Base-by-base conservation (phyloP, 2,113 vertebrate species). In the Lepus timidus region DNA sequence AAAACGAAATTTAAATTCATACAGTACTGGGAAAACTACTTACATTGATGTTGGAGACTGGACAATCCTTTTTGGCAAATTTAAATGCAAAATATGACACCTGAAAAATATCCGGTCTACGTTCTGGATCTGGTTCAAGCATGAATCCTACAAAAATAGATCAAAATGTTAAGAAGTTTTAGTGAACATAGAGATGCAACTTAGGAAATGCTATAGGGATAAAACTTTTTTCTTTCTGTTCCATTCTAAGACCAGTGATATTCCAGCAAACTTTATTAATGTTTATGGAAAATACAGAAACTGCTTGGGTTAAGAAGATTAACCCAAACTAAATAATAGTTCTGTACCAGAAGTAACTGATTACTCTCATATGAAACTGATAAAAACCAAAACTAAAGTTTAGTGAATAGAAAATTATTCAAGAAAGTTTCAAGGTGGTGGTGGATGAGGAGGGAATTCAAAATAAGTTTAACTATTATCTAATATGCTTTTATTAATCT, bases 41-140 rank as follows among this genome's bases (percentile, higher is more conserved):
- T 98, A 99, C 99, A 98, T 98, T 99, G 90, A 99, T 99, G 96
- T 99, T 99, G 97, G 99, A 99, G 97, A 99, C 98, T 0, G 99
- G 99, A 93, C 99, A 99, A 55, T 99, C 99, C 97, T 98, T 99
- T 98, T 99, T 99, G 97, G 99, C 98, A 98, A 99, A 97, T 98
- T 98, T 99, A 98, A 99, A 99, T 98, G 99, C 99, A 98, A 99
- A 99, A 97, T 99, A 98, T 96, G 99, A 99, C 74, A 99, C 99
- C 95, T 99, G 99, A 98, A 99, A 99, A 97, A 99, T 99, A 98
- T 99, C 99, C 51, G 99, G 99, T 98, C 99, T 99, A 96, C 93
- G 98, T 51, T 99, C 99, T 96, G 99, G 99, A 97, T 99, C 99
- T 58, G 99, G 99, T 97, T 99, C 99, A 79, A 99, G 99, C 99